These are phyloP conservation scores for Mythimna vitellina DNA, from an alignment of 2,888 invertebrate genomes.

Conservation along the genomic window DNA sequence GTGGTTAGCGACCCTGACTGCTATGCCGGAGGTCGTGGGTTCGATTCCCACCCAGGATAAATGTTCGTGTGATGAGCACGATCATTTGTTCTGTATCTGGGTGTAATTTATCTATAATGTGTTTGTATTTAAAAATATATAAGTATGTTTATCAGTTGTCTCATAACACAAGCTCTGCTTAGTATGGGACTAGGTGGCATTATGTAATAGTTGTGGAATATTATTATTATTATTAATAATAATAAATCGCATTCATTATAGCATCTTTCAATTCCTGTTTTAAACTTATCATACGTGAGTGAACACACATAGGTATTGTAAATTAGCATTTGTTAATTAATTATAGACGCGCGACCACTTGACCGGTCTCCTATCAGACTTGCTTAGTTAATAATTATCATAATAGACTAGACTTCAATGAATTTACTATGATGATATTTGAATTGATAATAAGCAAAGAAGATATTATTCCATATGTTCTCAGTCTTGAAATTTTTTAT, in stretches of 20 bases:
- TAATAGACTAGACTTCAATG: conserved; percentile 32
- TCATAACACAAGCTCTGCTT: too few species aligned
- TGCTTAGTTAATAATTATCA: conserved; percentile 46
- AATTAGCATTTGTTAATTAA: conserved; percentile 40
- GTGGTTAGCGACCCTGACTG: too few species aligned
- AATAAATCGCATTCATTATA: background rate
- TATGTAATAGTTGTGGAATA: too few species aligned
- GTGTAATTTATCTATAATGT: too few species aligned
- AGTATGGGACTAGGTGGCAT: too few species aligned
- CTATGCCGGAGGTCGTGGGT: too few species aligned
- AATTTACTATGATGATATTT: background rate
- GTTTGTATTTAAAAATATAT: too few species aligned
- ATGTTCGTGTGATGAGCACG: too few species aligned
- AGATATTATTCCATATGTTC: background rate
- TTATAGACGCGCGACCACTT: conserved; percentile 17
- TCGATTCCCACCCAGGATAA: too few species aligned
- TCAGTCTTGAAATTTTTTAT: background rate
- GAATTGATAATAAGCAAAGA: background rate
- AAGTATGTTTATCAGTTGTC: too few species aligned
- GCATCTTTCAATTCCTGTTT: background rate
- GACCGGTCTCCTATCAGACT: conserved; percentile 37
- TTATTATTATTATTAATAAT: too few species aligned
- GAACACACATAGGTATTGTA: background rate
- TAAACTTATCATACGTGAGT: background rate
- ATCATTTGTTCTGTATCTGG: too few species aligned